Percentiles rank a stretch among this genome's conserved stretches.
phyloP scores from a whole-genome alignment of 2,797 vertebrate species.

The Acipenser oxyrinchus region DNA sequence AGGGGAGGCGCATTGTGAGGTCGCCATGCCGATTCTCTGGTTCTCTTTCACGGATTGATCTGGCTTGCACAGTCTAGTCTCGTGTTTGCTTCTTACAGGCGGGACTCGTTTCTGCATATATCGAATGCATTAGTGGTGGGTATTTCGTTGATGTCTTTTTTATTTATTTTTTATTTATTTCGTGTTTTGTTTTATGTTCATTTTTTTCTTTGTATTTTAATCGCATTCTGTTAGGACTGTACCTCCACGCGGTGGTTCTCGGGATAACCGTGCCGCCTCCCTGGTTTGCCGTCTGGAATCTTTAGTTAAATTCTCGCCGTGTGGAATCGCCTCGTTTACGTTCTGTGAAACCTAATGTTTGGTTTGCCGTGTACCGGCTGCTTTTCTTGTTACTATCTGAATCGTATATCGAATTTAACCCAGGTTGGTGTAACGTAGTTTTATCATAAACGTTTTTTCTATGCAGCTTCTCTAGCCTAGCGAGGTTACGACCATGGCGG shows the following conservation, averaged over 20 bases:
- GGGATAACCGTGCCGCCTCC: constrained; percentile 70
- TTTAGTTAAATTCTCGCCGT: constrained; percentile 71
- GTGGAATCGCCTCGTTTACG: constrained; percentile 51
- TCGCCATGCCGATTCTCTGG: constrained; percentile 62
- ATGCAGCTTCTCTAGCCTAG: constrained; percentile 35
- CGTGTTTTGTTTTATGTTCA: too few relatives aligned
- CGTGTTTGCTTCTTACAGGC: too few relatives aligned
- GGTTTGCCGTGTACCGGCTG: constrained; percentile 8
- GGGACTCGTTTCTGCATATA: too few relatives aligned
- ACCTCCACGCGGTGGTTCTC: constrained; percentile 62
- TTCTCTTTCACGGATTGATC: constrained; percentile 43
- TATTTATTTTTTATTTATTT: too few relatives aligned
- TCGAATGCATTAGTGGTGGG: too few relatives aligned
- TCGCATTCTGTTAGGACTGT: background rate
- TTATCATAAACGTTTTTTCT: constrained; percentile 35
- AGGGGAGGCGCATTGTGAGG: constrained; percentile 48
- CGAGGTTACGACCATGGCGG: constrained; percentile 61
- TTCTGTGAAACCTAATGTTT: constrained; percentile 43
- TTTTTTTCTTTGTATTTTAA: too few relatives aligned
- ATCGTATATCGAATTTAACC: constrained; percentile 14
- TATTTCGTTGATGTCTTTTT: too few relatives aligned
- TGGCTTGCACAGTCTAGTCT: too few relatives aligned
- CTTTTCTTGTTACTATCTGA: constrained; percentile 27
- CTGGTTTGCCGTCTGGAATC: constrained; percentile 87
- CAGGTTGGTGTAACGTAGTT: constrained; percentile 43